Base-by-base conservation (phyloP, 2,113 vertebrate species). In the Melanotaenia duboulayi region DNA sequence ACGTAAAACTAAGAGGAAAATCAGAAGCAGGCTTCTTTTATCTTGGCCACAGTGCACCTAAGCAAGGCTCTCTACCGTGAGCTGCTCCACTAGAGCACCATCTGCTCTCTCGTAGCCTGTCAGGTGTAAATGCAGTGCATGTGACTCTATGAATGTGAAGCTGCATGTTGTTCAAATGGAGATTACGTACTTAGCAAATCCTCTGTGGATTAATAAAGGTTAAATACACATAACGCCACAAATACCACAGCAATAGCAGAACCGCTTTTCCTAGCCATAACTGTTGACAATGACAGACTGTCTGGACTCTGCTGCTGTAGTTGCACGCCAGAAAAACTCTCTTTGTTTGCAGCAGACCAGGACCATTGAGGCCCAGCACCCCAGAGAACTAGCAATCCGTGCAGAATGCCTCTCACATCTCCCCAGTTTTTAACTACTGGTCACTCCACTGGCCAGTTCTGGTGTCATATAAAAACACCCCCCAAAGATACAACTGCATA, bases 201-300 rank as follows among this genome's bases (percentile, higher is more conserved):
- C 32, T 42, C 20, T 24, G 49, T 65, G 57, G 71, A 69, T 66
- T 56, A 65, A 74, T 60, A 68, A 83, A 82, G 64, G 78, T 76
- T 71, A 78, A 73, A 76, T n/a, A 74, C 35, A 71, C 49, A 54
- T 64, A 60, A 68, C 2, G n/a, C 46, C 4, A 37, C 51, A 67
- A 54, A 74, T 52, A 59, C 24, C 2, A 19, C 61, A 55, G 50
- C 19, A 20, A 23, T 11, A 19, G 50, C 42, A 23, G 56, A 40
- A 19, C 65, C 50, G 56, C 78, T 64, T 79, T 69, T 69, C 40
- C 74, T 59, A 50, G 67, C 80, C 68, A 52, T 65, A 63, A 13
- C 48, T n/a, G 23, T 42, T 23, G 74, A 80, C 52, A 56, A 12
- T 52, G 62, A 62, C 64, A 56, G 64, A 16, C 50, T 57, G 70